These are phyloP conservation scores for Drosophila pseudoananassae DNA, from an alignment of 1,140 invertebrate genomes.

Conservation along the genomic window DNA sequence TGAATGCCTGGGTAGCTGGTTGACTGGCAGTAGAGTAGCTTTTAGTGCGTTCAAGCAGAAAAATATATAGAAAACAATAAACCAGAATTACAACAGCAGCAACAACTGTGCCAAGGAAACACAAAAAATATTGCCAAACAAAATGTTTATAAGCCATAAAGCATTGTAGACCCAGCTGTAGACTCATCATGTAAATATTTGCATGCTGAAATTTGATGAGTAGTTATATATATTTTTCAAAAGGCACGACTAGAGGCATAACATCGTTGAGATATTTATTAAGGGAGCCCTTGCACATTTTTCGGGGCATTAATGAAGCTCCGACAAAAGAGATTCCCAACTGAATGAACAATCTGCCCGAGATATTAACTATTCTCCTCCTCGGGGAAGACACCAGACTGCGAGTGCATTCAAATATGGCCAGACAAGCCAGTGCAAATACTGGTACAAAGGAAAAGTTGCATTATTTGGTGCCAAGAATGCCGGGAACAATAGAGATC, in stretches of 20 bases:
- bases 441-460: slow-evolving; percentile 33
- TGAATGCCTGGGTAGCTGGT: slow-evolving; percentile 36
- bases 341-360: slow-evolving; percentile 16
- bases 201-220: slow-evolving; percentile 73
- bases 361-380: slow-evolving; percentile 33
- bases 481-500: slow-evolving; percentile 26
- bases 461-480: slow-evolving; percentile 26
- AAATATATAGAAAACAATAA: slow-evolving; percentile 82
- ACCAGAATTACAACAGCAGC: slow-evolving; percentile 75
- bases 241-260: slow-evolving; percentile 8
- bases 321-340: slow-evolving; percentile 39
- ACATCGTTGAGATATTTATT: slow-evolving; percentile 17
- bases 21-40: slow-evolving; percentile 73
- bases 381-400: slow-evolving; percentile 8
- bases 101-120: slow-evolving; percentile 13
- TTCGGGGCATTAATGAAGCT: slow-evolving; percentile 57
- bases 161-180: slow-evolving; percentile 34
- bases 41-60: slow-evolving; percentile 81
- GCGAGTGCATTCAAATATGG: slow-evolving; percentile 38
- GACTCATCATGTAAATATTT: slow-evolving; percentile 55
- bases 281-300: slow-evolving; percentile 20
- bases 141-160: slow-evolving; percentile 77
- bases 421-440: slow-evolving; percentile 9
- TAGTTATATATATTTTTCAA: slow-evolving; percentile 58
- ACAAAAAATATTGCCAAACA: slow-evolving; percentile 71